Conservation (phyloP, 2,797 vertebrate genomes). For the Adrianichthys oophorus region DNA sequence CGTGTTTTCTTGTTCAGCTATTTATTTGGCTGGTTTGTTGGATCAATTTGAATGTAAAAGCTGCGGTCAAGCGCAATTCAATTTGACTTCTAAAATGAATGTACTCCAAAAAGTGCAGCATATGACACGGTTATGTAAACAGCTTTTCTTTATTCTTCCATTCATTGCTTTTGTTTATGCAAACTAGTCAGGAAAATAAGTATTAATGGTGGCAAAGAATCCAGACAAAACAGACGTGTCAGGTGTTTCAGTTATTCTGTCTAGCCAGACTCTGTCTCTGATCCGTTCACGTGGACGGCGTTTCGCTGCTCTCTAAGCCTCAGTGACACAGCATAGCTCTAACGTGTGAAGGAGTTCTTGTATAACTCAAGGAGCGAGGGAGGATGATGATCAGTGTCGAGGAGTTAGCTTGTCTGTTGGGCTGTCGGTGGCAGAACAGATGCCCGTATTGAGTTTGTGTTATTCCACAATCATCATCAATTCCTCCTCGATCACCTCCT, state of each 20-base stretch:
- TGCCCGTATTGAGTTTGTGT: slow-evolving; percentile 73
- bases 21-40: too few relatives aligned
- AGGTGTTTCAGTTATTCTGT: not conserved
- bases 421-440: slow-evolving; percentile 69
- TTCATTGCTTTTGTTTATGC: too few relatives aligned
- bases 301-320: slow-evolving; percentile 21
- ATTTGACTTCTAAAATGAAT: too few relatives aligned
- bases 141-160: too few relatives aligned
- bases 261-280: slow-evolving; percentile 2
- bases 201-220: too few relatives aligned
- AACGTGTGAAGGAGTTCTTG: slow-evolving; percentile 58
- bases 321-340: slow-evolving; percentile 36
- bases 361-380: slow-evolving; percentile 49
- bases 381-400: slow-evolving; percentile 58
- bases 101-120: too few relatives aligned
- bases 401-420: slow-evolving; percentile 46
- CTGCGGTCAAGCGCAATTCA: too few relatives aligned
- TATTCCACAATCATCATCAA: slow-evolving; percentile 78
- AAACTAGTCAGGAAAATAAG: too few relatives aligned
- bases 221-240: too few relatives aligned
- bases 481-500: slow-evolving; percentile 76
- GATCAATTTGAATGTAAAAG: too few relatives aligned
- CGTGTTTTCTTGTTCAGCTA: too few relatives aligned
- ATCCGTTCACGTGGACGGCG: slow-evolving; percentile 5
- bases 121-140: too few relatives aligned